Evolutionary conservation across 2,888 invertebrate genomes (phyloP).

Genomic region (Pheosia gnoma): DNA sequence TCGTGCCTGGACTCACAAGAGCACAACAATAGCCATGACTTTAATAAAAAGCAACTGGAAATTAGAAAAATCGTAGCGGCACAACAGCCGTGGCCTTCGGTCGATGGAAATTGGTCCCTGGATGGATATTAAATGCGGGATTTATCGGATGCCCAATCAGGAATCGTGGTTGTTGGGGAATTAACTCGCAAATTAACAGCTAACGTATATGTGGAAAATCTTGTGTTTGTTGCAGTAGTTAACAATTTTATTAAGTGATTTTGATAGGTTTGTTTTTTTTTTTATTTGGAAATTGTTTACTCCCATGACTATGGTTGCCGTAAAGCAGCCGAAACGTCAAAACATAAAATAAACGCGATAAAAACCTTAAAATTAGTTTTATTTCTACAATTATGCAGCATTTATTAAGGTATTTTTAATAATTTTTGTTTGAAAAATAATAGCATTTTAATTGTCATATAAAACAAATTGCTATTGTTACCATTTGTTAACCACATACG

Average conservation of each 20-base stretch:
- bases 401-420: too few relatives aligned
- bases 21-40: conserved; percentile 48
- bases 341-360: too few relatives aligned
- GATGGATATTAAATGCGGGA: conserved; percentile 58
- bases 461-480: too few relatives aligned
- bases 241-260: conserved; percentile 1
- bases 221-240: conserved; percentile 11
- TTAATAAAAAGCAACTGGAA: conserved; percentile 53
- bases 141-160: conserved; percentile 47
- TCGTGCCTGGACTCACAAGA: conserved; percentile 65
- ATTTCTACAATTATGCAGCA: too few relatives aligned
- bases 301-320: too few relatives aligned
- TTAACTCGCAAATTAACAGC: conserved; percentile 39
- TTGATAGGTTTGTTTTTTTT: not conserved
- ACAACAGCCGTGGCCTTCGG: conserved; percentile 34
- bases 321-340: too few relatives aligned
- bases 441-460: too few relatives aligned
- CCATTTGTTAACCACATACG: too few relatives aligned
- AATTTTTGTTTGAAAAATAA: too few relatives aligned
- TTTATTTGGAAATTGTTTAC: not conserved
- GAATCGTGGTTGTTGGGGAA: conserved; percentile 46
- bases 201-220: conserved; percentile 16
- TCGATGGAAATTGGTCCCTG: conserved; percentile 47
- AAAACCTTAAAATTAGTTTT: too few relatives aligned
- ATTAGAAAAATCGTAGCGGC: conserved; percentile 47